Percentiles rank a stretch among this genome's conserved stretches.
Conservation (phyloP, 2,113 vertebrate species). For the Pluvianellus socialis region DNA sequence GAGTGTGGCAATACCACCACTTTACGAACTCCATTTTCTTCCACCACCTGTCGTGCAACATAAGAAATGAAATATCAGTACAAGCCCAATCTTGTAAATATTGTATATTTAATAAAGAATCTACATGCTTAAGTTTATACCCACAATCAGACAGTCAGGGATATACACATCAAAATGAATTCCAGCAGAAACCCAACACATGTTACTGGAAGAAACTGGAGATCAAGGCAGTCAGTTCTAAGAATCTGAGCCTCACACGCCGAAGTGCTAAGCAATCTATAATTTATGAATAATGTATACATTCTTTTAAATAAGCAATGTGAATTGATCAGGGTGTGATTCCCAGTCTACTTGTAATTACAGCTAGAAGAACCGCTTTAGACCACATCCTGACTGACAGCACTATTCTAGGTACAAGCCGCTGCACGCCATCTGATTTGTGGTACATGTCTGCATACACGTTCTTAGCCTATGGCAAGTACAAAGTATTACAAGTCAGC, state of each 20-base stretch:
- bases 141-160: neutral
- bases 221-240: neutral
- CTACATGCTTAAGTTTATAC: rapidly evolving
- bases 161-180: neutral
- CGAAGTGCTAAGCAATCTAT: neutral
- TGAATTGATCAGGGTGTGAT: neutral
- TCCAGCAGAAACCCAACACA: neutral
- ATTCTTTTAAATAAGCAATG: neutral
- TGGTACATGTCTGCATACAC: neutral
- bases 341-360: neutral
- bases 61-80: neutral
- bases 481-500: neutral
- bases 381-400: neutral
- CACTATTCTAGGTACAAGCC: rapidly evolving
- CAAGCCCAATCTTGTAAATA: rapidly evolving
- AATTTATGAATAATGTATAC: neutral
- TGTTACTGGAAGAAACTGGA: neutral
- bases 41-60: constrained; percentile 71
- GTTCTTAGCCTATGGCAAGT: neutral
- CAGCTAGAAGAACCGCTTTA: neutral
- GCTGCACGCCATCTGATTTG: rapidly evolving
- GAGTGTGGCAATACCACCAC: constrained; percentile 81
- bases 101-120: rapidly evolving
- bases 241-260: neutral
- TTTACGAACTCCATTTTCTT: constrained; percentile 82